These are phyloP conservation scores for Epizoanthus illoricatus DNA, from an alignment of 92 coral and sea anemone genomes.

Conservation along the genomic window DNA sequence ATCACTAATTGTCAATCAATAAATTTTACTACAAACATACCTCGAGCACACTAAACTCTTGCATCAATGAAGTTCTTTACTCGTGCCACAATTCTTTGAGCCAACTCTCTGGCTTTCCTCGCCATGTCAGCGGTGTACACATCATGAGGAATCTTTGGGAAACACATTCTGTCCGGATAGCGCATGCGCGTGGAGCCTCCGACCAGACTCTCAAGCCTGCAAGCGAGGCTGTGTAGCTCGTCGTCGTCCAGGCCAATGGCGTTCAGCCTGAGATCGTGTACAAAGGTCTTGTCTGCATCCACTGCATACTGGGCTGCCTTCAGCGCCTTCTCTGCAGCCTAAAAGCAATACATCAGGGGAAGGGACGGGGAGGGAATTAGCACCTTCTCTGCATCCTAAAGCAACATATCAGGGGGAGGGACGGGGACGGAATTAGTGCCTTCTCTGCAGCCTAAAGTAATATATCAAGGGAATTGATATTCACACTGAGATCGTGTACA, in stretches of 20 bases:
- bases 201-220: conserved; percentile 38
- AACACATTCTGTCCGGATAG: conserved; percentile 68
- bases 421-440: too few relatives aligned
- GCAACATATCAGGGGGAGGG: too few relatives aligned
- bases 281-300: conserved; percentile 58
- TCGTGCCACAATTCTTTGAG: conserved; percentile 43
- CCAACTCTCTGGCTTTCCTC: conserved; percentile 33
- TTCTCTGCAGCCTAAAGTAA: too few relatives aligned
- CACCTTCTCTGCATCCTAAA: too few relatives aligned
- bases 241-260: conserved; percentile 44
- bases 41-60: conserved; percentile 9
- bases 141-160: conserved; percentile 69
- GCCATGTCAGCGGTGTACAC: conserved; percentile 51
- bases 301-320: conserved; percentile 71
- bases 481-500: too few relatives aligned
- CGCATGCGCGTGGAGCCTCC: conserved; percentile 82
- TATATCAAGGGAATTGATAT: too few relatives aligned
- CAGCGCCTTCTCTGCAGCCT: conserved; percentile 82
- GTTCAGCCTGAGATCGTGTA: conserved; percentile 54
- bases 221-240: conserved; percentile 42
- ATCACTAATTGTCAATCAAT: not conserved
- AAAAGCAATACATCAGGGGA: too few relatives aligned
- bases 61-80: conserved; percentile 32
- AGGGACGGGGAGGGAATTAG: too few relatives aligned
- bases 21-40: not conserved